These are phyloP conservation scores for Drosophila suzukii DNA, from an alignment of 1,140 invertebrate species.

Conservation along the genomic window DNA sequence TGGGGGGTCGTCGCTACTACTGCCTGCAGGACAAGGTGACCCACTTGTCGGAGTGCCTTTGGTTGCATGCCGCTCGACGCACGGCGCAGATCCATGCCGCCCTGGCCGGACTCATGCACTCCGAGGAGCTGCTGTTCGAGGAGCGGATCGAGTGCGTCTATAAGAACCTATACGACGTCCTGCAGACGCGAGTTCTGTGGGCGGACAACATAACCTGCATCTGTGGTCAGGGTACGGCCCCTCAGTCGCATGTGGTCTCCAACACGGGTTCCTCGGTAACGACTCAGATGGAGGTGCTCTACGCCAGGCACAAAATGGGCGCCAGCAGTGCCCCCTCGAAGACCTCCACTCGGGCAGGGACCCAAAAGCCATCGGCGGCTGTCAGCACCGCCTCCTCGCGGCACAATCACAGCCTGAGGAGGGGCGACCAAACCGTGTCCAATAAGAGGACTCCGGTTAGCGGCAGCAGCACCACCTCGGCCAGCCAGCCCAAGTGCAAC, in stretches of 20 bases:
- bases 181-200: constrained; percentile 13
- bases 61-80: constrained; percentile 63
- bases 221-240: neutral
- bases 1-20: constrained; percentile 17
- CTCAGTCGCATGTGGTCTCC: neutral
- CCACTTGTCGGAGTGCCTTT: constrained; percentile 61
- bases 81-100: constrained; percentile 64
- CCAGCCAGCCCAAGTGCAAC: constrained; percentile 20
- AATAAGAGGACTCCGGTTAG: neutral
- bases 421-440: neutral
- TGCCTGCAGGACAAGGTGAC: constrained; percentile 6
- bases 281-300: constrained; percentile 51
- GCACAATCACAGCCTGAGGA: constrained; percentile 13
- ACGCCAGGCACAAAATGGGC: neutral
- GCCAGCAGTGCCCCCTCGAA: constrained; percentile 17
- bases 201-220: constrained; percentile 2
- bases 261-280: neutral
- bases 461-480: neutral
- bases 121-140: constrained; percentile 57
- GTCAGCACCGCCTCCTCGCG: constrained; percentile 13
- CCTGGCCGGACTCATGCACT: constrained; percentile 59
- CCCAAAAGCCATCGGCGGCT: neutral
- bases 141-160: constrained; percentile 71
- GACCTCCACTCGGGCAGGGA: too few species aligned
- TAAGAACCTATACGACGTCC: constrained; percentile 42